phyloP scores from a whole-genome alignment of 2,888 invertebrate genomes.

The Leptodirus hochenwartii region DNA sequence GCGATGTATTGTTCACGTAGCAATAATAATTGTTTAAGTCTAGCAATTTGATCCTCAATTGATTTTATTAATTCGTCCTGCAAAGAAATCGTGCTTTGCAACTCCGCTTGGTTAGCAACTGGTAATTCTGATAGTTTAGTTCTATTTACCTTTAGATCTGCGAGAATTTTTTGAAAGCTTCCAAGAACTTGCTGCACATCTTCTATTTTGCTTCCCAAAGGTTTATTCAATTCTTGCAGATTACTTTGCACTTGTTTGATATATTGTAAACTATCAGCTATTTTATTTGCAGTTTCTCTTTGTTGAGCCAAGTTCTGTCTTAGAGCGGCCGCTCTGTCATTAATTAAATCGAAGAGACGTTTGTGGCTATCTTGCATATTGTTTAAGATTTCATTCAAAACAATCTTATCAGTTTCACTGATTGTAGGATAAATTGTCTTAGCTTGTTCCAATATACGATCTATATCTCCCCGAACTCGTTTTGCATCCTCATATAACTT shows the following conservation, averaged over 20 bases:
- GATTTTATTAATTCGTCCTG: slow-evolving; percentile 74
- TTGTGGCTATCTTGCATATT: slow-evolving; percentile 61
- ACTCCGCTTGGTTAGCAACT: slow-evolving; percentile 55
- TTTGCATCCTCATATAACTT: slow-evolving; percentile 58
- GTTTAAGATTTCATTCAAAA: slow-evolving; percentile 63
- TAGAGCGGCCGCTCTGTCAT: slow-evolving; percentile 54
- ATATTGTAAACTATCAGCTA: slow-evolving; percentile 64
- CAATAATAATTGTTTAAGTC: slow-evolving; percentile 56
- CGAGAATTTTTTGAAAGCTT: slow-evolving; percentile 59
- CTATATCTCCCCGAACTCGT: slow-evolving; percentile 49
- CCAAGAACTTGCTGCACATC: slow-evolving; percentile 72
- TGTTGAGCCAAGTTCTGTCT: slow-evolving; percentile 65
- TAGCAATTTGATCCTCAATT: slow-evolving; percentile 72
- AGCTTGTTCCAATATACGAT: slow-evolving; percentile 59
- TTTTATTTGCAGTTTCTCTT: slow-evolving; percentile 59
- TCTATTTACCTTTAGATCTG: slow-evolving; percentile 61
- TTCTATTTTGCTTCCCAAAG: slow-evolving; percentile 72
- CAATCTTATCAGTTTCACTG: slow-evolving; percentile 70
- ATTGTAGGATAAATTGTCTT: slow-evolving; percentile 63
- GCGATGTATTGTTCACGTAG: slow-evolving; percentile 79
- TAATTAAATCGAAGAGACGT: slow-evolving; percentile 53
- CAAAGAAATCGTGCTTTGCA: slow-evolving; percentile 59
- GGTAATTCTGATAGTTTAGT: slow-evolving; percentile 60
- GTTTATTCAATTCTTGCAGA: slow-evolving; percentile 64
- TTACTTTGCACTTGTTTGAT: slow-evolving; percentile 68